Percentiles rank a stretch among this genome's conserved stretches.
Evolutionary conservation across 2,888 invertebrate genomes (phyloP).

Genomic region (Lumbricus terrestris): DNA sequence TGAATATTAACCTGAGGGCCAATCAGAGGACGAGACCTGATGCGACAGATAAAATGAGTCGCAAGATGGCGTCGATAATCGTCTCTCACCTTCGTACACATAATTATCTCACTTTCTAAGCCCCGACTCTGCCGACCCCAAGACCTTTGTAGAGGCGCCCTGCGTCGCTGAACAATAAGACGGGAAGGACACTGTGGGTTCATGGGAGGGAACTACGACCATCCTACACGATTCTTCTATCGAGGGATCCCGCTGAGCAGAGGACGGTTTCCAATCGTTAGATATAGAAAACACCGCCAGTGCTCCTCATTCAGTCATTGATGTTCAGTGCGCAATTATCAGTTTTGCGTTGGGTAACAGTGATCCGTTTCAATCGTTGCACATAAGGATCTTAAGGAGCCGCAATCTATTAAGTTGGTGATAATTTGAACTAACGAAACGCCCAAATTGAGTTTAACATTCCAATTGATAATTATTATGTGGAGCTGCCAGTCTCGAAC

Average conservation of each 20-base stretch:
- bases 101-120: neutral
- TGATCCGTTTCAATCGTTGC: neutral
- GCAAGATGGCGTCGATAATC: neutral
- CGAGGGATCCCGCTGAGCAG: neutral
- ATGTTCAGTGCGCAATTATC: neutral
- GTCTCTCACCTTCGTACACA: neutral
- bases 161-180: neutral
- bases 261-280: neutral
- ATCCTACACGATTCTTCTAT: neutral
- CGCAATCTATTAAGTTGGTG: neutral
- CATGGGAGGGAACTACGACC: neutral
- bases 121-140: neutral
- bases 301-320: neutral
- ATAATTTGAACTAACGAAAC: too few species aligned
- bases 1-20: neutral
- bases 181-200: neutral
- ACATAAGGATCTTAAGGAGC: neutral
- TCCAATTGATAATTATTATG: too few species aligned
- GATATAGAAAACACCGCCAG: neutral
- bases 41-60: neutral
- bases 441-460: too few species aligned
- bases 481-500: too few species aligned
- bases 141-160: neutral
- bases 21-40: neutral
- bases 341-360: neutral